phyloP scores from a whole-genome alignment of 2,113 vertebrate genomes.

The Brevimyrus niger region DNA sequence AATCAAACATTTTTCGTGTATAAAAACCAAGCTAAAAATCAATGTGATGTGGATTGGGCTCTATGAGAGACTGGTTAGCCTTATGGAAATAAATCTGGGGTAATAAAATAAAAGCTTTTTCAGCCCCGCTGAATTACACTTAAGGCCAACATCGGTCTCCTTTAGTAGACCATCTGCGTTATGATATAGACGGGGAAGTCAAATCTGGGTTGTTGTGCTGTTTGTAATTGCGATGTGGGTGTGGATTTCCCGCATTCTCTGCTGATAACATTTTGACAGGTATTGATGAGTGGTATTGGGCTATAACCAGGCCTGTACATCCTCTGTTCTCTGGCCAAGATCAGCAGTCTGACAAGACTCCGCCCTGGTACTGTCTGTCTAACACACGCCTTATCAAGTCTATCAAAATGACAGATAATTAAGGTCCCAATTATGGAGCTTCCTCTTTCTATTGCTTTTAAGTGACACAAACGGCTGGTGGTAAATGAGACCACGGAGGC shows the following conservation, averaged over 20 bases:
- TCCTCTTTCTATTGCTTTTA: neutral
- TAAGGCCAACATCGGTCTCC: neutral
- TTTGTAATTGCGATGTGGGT: neutral
- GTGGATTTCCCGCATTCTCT: neutral
- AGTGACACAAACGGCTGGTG: neutral
- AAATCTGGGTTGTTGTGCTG: neutral
- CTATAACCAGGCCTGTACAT: neutral
- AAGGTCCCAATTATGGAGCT: neutral
- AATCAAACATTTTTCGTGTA: neutral
- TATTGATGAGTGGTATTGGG: neutral
- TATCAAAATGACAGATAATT: slow-evolving; percentile 2
- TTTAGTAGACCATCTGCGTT: neutral
- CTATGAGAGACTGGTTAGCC: neutral
- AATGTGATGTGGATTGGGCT: neutral
- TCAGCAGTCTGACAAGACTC: neutral
- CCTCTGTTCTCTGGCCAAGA: neutral
- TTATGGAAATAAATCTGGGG: neutral
- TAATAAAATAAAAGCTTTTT: neutral
- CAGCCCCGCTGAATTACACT: neutral
- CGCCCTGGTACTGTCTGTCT: neutral
- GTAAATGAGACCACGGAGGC: neutral
- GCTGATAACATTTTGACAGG: neutral
- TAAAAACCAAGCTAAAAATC: slow-evolving; percentile 1
- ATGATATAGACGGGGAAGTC: neutral
- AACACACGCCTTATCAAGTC: neutral